Evolutionary conservation across 2,888 invertebrate species (phyloP).

Genomic region (Acleris laterana): DNA sequence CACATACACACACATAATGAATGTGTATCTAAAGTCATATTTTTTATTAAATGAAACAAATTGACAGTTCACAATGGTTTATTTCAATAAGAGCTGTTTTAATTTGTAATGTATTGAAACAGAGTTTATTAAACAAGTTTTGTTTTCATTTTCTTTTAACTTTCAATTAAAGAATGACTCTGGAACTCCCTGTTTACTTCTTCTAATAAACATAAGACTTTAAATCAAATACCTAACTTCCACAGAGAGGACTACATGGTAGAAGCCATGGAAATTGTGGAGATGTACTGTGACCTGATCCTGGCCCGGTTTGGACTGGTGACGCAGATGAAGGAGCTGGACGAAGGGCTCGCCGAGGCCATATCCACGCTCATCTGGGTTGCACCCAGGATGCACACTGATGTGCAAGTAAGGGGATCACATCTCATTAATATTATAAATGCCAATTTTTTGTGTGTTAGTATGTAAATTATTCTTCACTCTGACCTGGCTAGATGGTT

Average conservation of each 20-base stretch:
- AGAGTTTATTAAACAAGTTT: too few species aligned
- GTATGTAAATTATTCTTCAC: too few species aligned
- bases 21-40: too few species aligned
- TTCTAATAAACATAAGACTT: background rate
- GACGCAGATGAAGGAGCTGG: slow-evolving; percentile 97
- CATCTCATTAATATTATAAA: background rate
- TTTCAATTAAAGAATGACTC: too few species aligned
- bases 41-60: too few species aligned
- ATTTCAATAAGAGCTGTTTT: too few species aligned
- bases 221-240: background rate
- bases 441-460: too few species aligned
- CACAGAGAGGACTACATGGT: slow-evolving; percentile 98
- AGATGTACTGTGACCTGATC: slow-evolving; percentile 99
- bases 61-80: too few species aligned
- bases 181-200: too few species aligned
- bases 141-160: background rate
- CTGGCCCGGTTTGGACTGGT: slow-evolving; percentile 98
- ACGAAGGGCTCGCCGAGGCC: slow-evolving; percentile 97
- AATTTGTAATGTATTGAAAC: too few species aligned
- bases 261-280: slow-evolving; percentile 99
- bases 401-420: slow-evolving; percentile 86
- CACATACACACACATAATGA: too few species aligned
- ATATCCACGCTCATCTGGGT: slow-evolving; percentile 99
- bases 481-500: too few species aligned
- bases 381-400: slow-evolving; percentile 95